Base-by-base conservation (phyloP, 2,113 vertebrate genomes). In the Sclerurus mexicanus region DNA sequence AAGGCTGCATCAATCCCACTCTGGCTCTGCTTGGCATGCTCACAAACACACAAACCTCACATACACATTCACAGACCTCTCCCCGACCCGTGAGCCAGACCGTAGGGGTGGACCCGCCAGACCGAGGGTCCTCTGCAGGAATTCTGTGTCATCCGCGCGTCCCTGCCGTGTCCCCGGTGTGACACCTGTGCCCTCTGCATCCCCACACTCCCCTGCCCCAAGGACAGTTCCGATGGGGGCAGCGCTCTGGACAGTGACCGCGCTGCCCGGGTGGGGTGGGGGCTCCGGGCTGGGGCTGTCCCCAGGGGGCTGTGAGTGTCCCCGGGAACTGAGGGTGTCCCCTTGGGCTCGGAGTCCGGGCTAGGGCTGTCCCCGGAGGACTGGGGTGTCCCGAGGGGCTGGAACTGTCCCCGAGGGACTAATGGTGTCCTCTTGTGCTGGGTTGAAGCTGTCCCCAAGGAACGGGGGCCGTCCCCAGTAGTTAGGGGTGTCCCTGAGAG, bases 61-160 rank as follows among this genome's bases (percentile, higher is more conserved):
- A 1, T 23, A 3, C 9, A 5, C 6, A 3, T 9, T 52, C 52
- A 46, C 8, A 35, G 58, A 66, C 11, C 24, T 64, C n/a, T 39
- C 12, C 9, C 44, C 60, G 33, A 5, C 19, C 15, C 28, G 5
- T 4, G 37, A 46, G 28, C 33, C 37, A n/a, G 27, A 63, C 6
- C 6, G 7, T 21, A 55, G 24, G 9, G 12, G 2, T 5, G 28
- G 40, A 30, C 33, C 24, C 3, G 16, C 30, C 49, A 63, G n/a
- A 59, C 12, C 12, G 33, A 12, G 2, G 4, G 14, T 52, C 33
- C 28, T 46, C 66, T 66, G 37, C 52, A 59, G 16, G 8, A 10
- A 9, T 39, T 35, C 94, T 95, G 91, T 85, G 96, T 97, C 97
- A 71, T 74, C 83, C 87, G 40, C 14, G 40, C 14, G 44, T 46